These are phyloP conservation scores for Philereme transversata DNA, from an alignment of 2,888 invertebrate genomes.

Conservation along the genomic window DNA sequence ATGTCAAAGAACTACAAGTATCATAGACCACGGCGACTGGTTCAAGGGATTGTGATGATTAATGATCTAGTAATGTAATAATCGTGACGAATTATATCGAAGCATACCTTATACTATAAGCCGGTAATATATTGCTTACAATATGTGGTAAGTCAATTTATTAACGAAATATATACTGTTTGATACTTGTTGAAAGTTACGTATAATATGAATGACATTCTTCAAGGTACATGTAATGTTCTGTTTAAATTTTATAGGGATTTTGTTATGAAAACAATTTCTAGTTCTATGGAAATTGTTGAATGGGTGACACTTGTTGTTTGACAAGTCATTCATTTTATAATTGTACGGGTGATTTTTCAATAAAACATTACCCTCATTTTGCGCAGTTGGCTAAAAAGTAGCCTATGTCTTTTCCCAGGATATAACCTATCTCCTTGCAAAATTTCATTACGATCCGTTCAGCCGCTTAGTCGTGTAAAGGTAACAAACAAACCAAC, in stretches of 20 bases:
- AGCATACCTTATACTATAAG: constrained; percentile 24
- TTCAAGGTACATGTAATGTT: constrained; percentile 9
- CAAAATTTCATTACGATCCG: no score
- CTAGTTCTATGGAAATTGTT: constrained; percentile 50
- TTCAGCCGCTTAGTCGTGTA: no score
- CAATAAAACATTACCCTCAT: no score
- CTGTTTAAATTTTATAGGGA: constrained; percentile 38
- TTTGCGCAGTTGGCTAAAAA: no score
- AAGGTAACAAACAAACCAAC: no score
- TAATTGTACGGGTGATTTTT: no score
- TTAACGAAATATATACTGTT: background rate
- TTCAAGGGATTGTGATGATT: constrained; percentile 39
- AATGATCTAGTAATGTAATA: constrained; percentile 38
- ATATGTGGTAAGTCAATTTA: no score
- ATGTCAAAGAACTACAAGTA: constrained; percentile 7
- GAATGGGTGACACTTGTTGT: constrained; percentile 39
- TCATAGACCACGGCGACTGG: constrained; percentile 17
- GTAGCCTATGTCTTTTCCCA: no score
- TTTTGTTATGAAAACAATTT: constrained; percentile 56
- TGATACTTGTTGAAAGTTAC: background rate
- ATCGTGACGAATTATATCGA: constrained; percentile 40
- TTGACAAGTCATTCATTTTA: no score
- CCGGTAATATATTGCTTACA: constrained; percentile 1
- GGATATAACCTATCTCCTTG: no score
- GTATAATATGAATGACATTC: constrained; percentile 18